Conservation (phyloP, 2,888 invertebrate species). For the Thumatha senex region DNA sequence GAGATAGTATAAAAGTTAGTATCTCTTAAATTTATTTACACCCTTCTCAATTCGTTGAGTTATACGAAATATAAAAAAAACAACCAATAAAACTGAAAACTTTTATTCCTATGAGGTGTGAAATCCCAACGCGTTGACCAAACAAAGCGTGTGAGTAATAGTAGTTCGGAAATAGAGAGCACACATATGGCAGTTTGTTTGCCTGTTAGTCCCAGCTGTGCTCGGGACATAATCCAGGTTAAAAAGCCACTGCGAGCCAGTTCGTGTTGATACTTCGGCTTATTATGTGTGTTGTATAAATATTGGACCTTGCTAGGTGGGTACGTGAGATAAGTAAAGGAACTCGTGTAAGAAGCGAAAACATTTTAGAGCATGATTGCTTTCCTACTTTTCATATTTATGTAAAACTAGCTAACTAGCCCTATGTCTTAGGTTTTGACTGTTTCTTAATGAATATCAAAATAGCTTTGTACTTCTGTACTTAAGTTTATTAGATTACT, state of each 20-base stretch:
- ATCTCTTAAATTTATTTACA: no score
- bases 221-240: constrained; percentile 32
- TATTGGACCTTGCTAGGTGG: background rate
- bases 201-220: constrained; percentile 32
- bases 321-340: background rate
- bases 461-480: no score
- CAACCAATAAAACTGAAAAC: background rate
- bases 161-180: constrained; percentile 23
- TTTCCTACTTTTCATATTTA: no score
- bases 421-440: no score
- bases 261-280: constrained; percentile 27
- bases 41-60: no score
- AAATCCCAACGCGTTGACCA: constrained; percentile 10
- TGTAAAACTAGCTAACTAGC: no score
- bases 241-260: constrained; percentile 33
- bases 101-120: background rate
- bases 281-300: constrained; percentile 20
- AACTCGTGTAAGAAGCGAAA: no score
- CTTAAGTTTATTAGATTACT: no score
- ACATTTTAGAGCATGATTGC: no score
- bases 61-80: no score
- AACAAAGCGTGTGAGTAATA: constrained; percentile 19
- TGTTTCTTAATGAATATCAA: no score
- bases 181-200: constrained; percentile 24
- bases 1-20: no score